These are phyloP conservation scores for Clanis bilineata DNA, from an alignment of 2,888 invertebrate genomes.

Conservation along the genomic window DNA sequence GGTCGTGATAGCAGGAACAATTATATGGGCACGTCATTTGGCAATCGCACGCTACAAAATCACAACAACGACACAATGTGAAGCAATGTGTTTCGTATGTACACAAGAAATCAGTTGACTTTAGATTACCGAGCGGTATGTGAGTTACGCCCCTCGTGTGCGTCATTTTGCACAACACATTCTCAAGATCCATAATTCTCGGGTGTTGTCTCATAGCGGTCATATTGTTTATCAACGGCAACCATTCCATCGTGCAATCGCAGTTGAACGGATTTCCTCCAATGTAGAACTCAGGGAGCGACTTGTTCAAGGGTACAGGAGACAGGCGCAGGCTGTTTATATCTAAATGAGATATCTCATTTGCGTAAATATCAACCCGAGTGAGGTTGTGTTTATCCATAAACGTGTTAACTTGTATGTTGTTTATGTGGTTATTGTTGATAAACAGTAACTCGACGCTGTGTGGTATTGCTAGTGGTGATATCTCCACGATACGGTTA, in stretches of 20 bases:
- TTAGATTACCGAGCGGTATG: slow-evolving; percentile 87
- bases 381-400: slow-evolving; percentile 91
- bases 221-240: slow-evolving; percentile 94
- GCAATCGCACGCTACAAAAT: slow-evolving; percentile 97
- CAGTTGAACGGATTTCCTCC: slow-evolving; percentile 97
- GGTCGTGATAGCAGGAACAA: slow-evolving; percentile 97
- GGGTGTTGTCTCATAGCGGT: slow-evolving; percentile 92
- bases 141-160: slow-evolving; percentile 91
- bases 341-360: slow-evolving; percentile 91
- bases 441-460: slow-evolving; percentile 93
- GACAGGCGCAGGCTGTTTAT: slow-evolving; percentile 90
- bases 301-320: slow-evolving; percentile 87
- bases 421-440: slow-evolving; percentile 93
- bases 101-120: slow-evolving; percentile 93
- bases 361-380: slow-evolving; percentile 95
- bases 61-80: slow-evolving; percentile 96
- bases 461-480: slow-evolving; percentile 91
- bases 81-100: slow-evolving; percentile 96
- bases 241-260: slow-evolving; percentile 98
- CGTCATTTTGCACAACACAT: slow-evolving; percentile 93
- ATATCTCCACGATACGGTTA: slow-evolving; percentile 91
- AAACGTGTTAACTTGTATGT: slow-evolving; percentile 92
- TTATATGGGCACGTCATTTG: slow-evolving; percentile 97
- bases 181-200: slow-evolving; percentile 92
- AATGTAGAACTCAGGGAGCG: slow-evolving; percentile 93